Conservation (phyloP, 2,888 invertebrate genomes). For the Opisthograptis luteolata region DNA sequence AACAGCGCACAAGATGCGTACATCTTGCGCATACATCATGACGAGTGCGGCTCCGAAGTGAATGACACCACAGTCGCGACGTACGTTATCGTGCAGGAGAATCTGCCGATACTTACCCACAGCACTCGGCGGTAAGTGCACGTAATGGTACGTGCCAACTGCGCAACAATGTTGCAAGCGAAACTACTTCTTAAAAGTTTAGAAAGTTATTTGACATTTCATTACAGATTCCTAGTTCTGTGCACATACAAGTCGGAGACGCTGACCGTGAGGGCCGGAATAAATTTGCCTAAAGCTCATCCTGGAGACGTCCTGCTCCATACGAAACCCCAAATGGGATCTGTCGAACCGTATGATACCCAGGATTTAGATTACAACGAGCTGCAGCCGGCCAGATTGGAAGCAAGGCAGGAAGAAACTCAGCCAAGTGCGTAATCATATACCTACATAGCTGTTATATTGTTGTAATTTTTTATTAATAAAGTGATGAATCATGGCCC, state of each 20-base stretch:
- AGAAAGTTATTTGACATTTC: constrained; percentile 14
- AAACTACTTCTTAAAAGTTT: constrained; percentile 15
- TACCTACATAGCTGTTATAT: too few relatives aligned
- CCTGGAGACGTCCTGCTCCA: constrained; percentile 77
- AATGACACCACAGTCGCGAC: constrained; percentile 92
- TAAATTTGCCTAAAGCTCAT: constrained; percentile 87
- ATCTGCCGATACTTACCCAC: constrained; percentile 92
- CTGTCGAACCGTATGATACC: constrained; percentile 73
- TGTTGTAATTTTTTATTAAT: too few relatives aligned
- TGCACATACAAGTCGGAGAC: constrained; percentile 93
- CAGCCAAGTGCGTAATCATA: constrained; percentile 61
- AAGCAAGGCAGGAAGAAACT: constrained; percentile 68
- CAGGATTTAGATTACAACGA: constrained; percentile 75
- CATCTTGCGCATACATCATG: constrained; percentile 89
- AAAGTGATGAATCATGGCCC: not conserved
- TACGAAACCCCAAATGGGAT: constrained; percentile 67
- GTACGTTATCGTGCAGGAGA: constrained; percentile 93
- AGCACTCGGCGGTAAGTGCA: constrained; percentile 86
- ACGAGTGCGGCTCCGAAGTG: constrained; percentile 89
- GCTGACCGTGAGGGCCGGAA: constrained; percentile 91
- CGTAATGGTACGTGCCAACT: not conserved
- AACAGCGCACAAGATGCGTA: constrained; percentile 89
- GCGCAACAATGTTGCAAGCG: constrained; percentile 11
- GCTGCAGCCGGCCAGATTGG: constrained; percentile 75
- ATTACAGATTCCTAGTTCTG: constrained; percentile 88